Evolutionary conservation across 2,113 vertebrate species (phyloP), one percentile per base, ranked within the genome.

Genomic region (Pedetes capensis): DNA sequence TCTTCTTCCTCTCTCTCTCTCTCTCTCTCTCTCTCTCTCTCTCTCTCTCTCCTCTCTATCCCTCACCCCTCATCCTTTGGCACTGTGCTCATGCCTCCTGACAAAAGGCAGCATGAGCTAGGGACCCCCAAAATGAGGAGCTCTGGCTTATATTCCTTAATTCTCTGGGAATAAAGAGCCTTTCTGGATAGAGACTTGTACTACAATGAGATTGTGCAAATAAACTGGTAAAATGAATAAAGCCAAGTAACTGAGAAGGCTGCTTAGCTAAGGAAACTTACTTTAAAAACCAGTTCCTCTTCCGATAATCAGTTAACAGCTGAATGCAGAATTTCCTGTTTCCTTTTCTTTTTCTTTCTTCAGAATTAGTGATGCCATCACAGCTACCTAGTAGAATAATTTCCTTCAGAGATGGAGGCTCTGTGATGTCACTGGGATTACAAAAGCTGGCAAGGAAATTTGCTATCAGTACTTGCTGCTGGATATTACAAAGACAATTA

Each of bases 281-380:
- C 39, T 83, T 81, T 49, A 74, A 89, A 80, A 81, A 22, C 12
- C 25, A 59, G 51, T 92, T 94, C 83, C 72, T 53, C 23, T 83
- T 94, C 85, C 49, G 39, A 32, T 94, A 93, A 81, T 90, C 92
- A 95, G 85, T 72, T 80, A 85, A 72, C 47, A 82, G 27, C 59
- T 39, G 13, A 87, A 85, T 29, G 49, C 53, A 86, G 68, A 80
- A 39, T 95, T 96, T 96, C 87, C 89, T 86, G 44, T 79, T 87
- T 69, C 51, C 80, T 61, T 66, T 34, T 42, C 27, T 13, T 0
- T 6, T 17, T 55, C 18, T 53, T 34, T 39, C 76, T 57, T 75
- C 5, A 2, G 75, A 51, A 29, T 4, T 3, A 29, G n/a, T 83
- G 79, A 86, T 68, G 63, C 85, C 87, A 91, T 74, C 63, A 37